Base-by-base conservation (phyloP, 2,113 vertebrate genomes). In the Erpornis zantholeuca region DNA sequence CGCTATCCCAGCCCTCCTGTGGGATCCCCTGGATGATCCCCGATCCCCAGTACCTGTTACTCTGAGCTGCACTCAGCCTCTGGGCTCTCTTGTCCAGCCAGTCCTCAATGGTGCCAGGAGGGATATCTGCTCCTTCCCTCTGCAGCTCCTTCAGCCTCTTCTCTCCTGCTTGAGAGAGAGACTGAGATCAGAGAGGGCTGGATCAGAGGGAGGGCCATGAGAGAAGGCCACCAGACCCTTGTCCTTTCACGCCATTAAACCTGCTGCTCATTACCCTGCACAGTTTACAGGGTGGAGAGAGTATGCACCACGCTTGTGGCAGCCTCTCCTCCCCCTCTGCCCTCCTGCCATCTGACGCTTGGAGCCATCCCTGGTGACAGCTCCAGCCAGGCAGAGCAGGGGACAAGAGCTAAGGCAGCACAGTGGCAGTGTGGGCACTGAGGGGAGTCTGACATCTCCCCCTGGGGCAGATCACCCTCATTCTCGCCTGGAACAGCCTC, bases 1-100 rank as follows among this genome's bases (percentile, higher is more conserved):
- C 25, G 28, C 53, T 17, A 0, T 2, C 7, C 68, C 50, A 24
- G 33, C 45, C 24, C 59, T 38, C 47, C 7, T 3, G 22, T 5
- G 24, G 40, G 47, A 42, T 25, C 25, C 3, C 17, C 5, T 3
- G 3, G 35, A 6, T 5, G 1, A 6, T n/a, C 45, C 49, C 56
- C 52, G 5, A 31, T 20, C 71, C 27, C 36, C 28, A 2, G 23
- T 98, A 99, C 99, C 98, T 99, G 98, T 97, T 97, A 52, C 96
- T 98, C 52, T 96, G 88, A 47, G 96, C 88, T 2, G 90, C 38
- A 8, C 96, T 97, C 93, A 96, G 97, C 38, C 96, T 98, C 97
- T 99, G 99, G 33, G 98, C 98, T 88, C 98, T 98, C 97, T 98
- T 98, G 61, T 98, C 97, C 88, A 99, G 98, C 99, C 99, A 99